Conservation (phyloP, 2,888 invertebrate genomes). For the Slavum lentiscoides region DNA sequence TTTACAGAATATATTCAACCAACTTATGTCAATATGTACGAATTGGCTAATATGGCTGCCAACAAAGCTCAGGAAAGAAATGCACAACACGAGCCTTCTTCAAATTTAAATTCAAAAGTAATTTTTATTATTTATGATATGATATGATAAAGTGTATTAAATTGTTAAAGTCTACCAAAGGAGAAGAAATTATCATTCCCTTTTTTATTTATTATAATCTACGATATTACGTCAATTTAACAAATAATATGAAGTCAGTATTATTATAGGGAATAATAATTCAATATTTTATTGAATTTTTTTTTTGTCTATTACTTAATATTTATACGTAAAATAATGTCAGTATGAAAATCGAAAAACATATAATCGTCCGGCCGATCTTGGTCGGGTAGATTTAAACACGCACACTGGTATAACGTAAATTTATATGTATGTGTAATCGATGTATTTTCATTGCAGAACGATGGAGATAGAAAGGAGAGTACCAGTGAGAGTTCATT, state of each 20-base stretch:
- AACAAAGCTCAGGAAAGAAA: slow-evolving; percentile 70
- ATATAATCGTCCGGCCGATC: neutral
- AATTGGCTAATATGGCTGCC: slow-evolving; percentile 80
- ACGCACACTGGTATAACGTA: neutral
- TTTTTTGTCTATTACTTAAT: too few relatives aligned
- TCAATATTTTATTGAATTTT: too few relatives aligned
- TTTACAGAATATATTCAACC: slow-evolving; percentile 66
- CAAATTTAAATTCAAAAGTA: slow-evolving; percentile 39
- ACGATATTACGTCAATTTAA: too few relatives aligned
- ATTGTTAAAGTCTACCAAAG: neutral
- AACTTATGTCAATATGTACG: slow-evolving; percentile 90
- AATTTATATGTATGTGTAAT: neutral
- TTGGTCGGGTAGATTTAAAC: slow-evolving; percentile 7
- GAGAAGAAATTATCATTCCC: too few relatives aligned
- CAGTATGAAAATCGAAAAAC: too few relatives aligned
- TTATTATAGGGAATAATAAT: too few relatives aligned
- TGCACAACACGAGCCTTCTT: slow-evolving; percentile 53
- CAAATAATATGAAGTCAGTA: too few relatives aligned
- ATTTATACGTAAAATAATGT: too few relatives aligned
- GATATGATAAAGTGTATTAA: neutral
- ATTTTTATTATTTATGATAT: neutral
- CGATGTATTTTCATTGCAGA: slow-evolving; percentile 56
- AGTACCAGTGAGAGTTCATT: slow-evolving; percentile 75
- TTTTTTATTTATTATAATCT: too few relatives aligned
- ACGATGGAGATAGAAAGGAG: slow-evolving; percentile 60